Base-by-base conservation (phyloP, 2,797 vertebrate genomes). In the Cossypha polioptera region DNA sequence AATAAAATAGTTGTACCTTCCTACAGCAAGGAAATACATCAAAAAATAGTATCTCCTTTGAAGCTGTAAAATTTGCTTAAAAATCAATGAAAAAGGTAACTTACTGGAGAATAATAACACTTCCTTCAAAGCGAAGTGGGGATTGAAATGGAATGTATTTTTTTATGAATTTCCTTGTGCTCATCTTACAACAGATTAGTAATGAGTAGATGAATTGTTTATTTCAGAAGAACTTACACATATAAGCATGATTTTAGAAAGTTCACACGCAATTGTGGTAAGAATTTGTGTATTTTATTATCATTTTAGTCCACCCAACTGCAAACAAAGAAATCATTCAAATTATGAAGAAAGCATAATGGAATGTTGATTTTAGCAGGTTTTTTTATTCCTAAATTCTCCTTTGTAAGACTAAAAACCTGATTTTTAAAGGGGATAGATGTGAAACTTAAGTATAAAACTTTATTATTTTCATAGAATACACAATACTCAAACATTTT, bases 241-340 rank as follows among this genome's bases (percentile, higher is more conserved):
- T 38, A 76, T 4, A 86, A 84, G 9, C 24, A 88, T 19, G 43
- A 89, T 84, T 82, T 93, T 69, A 83, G 45, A 81, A 93, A 88
- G 43, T 55, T 92, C 68, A 86, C 16, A 88, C 17, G 1, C 68
- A 94, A 80, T 2, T 80, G 45, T 74, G 55, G 10, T 55, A 92
- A 74, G 50, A 65, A 40, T 83, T 85, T 87, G 28, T 71, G 19
- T 82, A 90, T 88, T 94, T 51, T 84, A 92, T 72, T 87, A 82
- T 59, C 55, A 76, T 35, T 93, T 95, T 88, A 35, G 89, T 94
- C 67, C 74, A 94, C 76, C 83, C 53, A 78, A 22, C 86, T 88
- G 43, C 69, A 88, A 82, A 91, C 51, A 86, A 96, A 81, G 59
- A 93, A 71, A 94, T 24, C 45, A 74, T 81, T 85, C 72, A 71